A percentile compares a stretch with the other conserved stretches of the same genome.
phyloP scores from a whole-genome alignment of 2,113 vertebrate genomes.

The Cololabis saira region DNA sequence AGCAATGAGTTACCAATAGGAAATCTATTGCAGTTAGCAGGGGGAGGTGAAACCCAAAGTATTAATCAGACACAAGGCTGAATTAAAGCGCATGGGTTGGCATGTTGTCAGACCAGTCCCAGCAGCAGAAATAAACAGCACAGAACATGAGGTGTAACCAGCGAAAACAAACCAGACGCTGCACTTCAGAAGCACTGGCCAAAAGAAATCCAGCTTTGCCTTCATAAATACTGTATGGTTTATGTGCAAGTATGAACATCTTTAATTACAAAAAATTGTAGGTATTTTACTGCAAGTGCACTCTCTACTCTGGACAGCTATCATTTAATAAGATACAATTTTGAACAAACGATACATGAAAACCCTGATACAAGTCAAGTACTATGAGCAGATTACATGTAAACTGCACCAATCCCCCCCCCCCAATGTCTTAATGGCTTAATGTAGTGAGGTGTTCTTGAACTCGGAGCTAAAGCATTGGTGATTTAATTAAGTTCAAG shows the following conservation, averaged over 20 bases:
- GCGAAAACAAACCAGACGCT: slow-evolving; percentile 25
- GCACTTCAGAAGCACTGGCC: not conserved
- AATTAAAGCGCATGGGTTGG: slow-evolving; percentile 37
- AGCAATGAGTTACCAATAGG: slow-evolving; percentile 38
- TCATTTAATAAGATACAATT: not conserved
- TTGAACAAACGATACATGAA: slow-evolving; percentile 1
- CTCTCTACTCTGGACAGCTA: not conserved
- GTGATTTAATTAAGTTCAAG: slow-evolving; percentile 74
- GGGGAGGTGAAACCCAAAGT: slow-evolving; percentile 39
- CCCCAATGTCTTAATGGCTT: slow-evolving; percentile 39
- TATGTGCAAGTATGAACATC: no score
- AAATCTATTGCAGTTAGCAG: slow-evolving; percentile 19
- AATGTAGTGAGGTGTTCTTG: slow-evolving; percentile 43
- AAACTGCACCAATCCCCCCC: not conserved
- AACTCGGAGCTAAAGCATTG: slow-evolving; percentile 55
- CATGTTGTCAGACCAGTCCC: slow-evolving; percentile 54
- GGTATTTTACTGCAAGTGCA: no score
- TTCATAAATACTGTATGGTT: not conserved
- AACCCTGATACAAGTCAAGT: not conserved
- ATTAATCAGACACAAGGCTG: slow-evolving; percentile 27
- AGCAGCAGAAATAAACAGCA: slow-evolving; percentile 3
- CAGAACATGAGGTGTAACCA: slow-evolving; percentile 36
- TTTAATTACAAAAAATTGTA: no score
- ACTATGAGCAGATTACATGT: not conserved
- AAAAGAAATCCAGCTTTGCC: not conserved